phyloP scores from a whole-genome alignment of 2,797 vertebrate species.

The Passerculus sandwichensis region DNA sequence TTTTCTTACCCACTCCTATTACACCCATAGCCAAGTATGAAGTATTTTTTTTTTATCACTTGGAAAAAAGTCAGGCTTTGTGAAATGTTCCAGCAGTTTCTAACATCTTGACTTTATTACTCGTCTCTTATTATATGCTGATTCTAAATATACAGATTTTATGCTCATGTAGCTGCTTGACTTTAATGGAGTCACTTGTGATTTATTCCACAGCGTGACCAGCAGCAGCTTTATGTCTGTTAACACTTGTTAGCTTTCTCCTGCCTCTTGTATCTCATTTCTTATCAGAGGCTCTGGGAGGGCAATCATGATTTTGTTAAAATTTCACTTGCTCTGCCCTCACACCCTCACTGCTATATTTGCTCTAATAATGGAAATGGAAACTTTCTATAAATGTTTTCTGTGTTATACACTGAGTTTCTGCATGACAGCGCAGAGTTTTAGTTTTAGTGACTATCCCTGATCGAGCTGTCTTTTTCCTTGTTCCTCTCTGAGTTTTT shows the following conservation, averaged over 20 bases:
- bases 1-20: conserved; percentile 1
- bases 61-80: neutral
- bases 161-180: conserved; percentile 21
- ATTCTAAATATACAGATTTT: conserved; percentile 36
- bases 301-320: neutral
- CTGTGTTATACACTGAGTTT: neutral
- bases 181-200: conserved; percentile 24
- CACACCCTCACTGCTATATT: neutral
- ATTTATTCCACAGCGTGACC: neutral
- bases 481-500: neutral
- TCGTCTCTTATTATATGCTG: neutral
- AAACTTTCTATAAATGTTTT: neutral
- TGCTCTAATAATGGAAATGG: neutral
- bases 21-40: neutral
- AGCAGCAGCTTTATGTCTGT: neutral
- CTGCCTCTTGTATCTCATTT: neutral
- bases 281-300: neutral
- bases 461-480: neutral
- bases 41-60: neutral
- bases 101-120: conserved; percentile 23
- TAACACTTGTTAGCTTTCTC: neutral
- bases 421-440: neutral
- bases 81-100: conserved; percentile 18
- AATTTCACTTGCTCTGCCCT: neutral
- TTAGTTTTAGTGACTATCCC: neutral